Evolutionary conservation across 2,888 invertebrate species (phyloP).

Genomic region (Melitaea athalia): DNA sequence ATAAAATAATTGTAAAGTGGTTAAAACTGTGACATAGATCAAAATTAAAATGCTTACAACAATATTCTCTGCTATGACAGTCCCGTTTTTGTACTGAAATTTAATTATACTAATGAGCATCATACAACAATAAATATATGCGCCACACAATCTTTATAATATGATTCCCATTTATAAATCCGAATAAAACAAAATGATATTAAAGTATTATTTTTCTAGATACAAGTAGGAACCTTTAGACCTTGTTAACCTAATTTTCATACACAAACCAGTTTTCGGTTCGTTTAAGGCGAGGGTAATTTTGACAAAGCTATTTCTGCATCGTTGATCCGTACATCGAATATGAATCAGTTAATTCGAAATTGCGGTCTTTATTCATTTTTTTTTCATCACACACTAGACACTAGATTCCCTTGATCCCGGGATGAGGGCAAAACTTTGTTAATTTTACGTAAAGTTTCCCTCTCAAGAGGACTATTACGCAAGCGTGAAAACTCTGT

Average conservation of each 20-base stretch:
- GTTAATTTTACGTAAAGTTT: constrained; percentile 77
- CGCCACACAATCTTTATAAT: too few relatives aligned
- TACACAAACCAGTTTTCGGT: constrained; percentile 13
- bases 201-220: constrained; percentile 3
- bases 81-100: too few relatives aligned
- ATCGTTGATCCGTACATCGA: constrained; percentile 17
- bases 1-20: too few relatives aligned
- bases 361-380: constrained; percentile 62
- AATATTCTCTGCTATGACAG: too few relatives aligned
- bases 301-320: constrained; percentile 29
- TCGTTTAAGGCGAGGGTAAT: constrained; percentile 22
- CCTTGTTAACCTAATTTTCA: constrained; percentile 10
- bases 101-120: too few relatives aligned
- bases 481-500: constrained; percentile 46
- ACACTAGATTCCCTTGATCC: constrained; percentile 65
- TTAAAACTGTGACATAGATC: too few relatives aligned
- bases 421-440: constrained; percentile 66
- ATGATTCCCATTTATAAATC: too few relatives aligned
- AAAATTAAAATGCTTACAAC: too few relatives aligned
- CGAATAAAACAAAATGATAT: background rate
- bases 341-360: constrained; percentile 24
- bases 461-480: constrained; percentile 68
- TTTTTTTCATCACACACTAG: constrained; percentile 72
- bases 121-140: too few relatives aligned
- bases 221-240: background rate